A percentile compares a stretch with the other conserved stretches of the same genome.
Conservation (phyloP, 2,888 invertebrate genomes). For the Eurytoma adleriae region DNA sequence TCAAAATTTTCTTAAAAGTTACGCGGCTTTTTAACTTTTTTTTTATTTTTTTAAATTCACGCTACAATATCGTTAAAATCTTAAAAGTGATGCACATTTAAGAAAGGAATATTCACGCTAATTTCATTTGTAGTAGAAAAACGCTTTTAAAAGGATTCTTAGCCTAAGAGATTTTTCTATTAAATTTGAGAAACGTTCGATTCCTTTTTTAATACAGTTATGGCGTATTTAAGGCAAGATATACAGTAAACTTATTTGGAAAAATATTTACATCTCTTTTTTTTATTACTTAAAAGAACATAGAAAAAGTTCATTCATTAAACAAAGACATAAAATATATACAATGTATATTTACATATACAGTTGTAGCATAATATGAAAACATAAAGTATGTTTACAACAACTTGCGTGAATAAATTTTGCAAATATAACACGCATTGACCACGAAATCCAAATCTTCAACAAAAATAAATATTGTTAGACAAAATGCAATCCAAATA, state of each 20-base stretch:
- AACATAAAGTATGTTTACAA: neutral
- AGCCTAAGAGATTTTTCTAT: constrained; percentile 33
- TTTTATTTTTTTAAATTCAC: constrained; percentile 11
- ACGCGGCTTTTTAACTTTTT: constrained; percentile 8
- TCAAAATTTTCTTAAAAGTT: constrained; percentile 48
- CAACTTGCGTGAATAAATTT: neutral
- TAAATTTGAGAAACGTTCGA: constrained; percentile 39
- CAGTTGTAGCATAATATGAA: neutral
- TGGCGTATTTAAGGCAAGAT: constrained; percentile 26
- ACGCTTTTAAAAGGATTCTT: constrained; percentile 30
- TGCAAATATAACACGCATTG: neutral
- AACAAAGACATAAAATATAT: neutral
- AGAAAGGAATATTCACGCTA: constrained; percentile 36
- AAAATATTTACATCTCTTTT: constrained; percentile 1
- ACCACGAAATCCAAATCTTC: neutral
- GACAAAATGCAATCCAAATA: constrained; percentile 18
- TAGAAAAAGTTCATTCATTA: neutral
- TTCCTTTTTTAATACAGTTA: constrained; percentile 24
- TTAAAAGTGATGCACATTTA: constrained; percentile 28
- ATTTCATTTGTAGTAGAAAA: constrained; percentile 37
- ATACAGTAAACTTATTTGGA: constrained; percentile 22
- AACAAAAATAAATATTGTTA: neutral
- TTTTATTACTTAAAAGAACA: neutral
- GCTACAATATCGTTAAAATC: constrained; percentile 21
- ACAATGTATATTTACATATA: neutral